Conservation (phyloP, 2,797 vertebrate genomes). For the Peromyscus nudipes region DNA sequence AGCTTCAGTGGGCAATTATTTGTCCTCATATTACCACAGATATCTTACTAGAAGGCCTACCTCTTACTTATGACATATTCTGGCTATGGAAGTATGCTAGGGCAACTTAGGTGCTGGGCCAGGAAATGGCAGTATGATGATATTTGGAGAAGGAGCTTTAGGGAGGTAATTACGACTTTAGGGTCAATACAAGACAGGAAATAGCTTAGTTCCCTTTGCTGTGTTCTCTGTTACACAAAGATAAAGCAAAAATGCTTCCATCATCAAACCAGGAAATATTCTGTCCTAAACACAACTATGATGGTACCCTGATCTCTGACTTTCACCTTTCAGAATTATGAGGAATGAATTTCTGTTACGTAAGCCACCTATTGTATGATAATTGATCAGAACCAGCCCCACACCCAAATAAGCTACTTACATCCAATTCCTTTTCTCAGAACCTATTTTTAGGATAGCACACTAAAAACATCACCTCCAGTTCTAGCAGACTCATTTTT, state of each 20-base stretch:
- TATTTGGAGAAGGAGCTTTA: background rate
- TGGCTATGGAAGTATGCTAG: background rate
- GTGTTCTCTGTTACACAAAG: background rate
- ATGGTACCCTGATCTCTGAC: background rate
- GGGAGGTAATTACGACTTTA: background rate
- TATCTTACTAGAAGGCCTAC: background rate
- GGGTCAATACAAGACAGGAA: background rate
- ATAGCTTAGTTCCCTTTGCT: background rate
- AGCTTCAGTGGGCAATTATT: background rate
- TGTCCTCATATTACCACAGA: background rate
- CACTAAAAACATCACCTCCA: background rate
- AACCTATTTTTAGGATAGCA: background rate
- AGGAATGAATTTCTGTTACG: background rate
- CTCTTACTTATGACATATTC: background rate
- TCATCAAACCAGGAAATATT: background rate
- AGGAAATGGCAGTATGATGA: background rate
- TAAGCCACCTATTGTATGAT: background rate
- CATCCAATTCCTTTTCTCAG: background rate
- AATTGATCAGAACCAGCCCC: background rate
- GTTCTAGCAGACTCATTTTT: slow-evolving; percentile 28
- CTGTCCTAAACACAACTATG: background rate
- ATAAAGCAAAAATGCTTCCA: background rate
- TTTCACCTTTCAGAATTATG: background rate
- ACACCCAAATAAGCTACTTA: background rate
- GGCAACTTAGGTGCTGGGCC: background rate